Base-by-base conservation (phyloP, 1,140 invertebrate species). In the Nephotettix cincticeps region DNA sequence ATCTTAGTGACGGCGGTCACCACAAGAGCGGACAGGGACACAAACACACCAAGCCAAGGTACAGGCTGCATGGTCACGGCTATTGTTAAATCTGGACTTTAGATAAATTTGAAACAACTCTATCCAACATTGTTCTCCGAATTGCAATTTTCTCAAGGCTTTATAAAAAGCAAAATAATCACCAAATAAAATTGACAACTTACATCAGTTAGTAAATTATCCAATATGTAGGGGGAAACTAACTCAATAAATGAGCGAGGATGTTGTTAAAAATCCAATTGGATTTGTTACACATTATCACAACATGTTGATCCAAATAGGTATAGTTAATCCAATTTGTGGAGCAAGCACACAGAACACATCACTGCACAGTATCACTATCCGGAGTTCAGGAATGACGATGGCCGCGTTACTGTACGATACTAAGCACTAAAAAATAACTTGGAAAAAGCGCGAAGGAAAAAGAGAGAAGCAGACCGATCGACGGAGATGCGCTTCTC, bases 251-350 rank as follows among this genome's bases (percentile, higher is more conserved):
- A 61, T 27, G 56, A n/a, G n/a, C n/a, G n/a, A n/a, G n/a, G n/a
- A n/a, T n/a, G 56, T 6, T 21, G 25, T 25, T 28, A 28, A 27
- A 61, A 51, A 27, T 28, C 56, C 56, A 27, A 28, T 27, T 27
- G 56, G 25, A 61, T 27, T 61, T 28, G 4, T 11, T 6, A 23
- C 56, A 27, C 56, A 61, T 61, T 28, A 27, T 61, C 56, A 61
- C 56, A 25, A 61, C 56, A 61, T 61, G 25, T 9, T 28, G 56
- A 61, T 61, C 56, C 56, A 61, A 61, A 9, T 9, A 6, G 6
- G 47, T 54, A 11, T 61, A 61, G 56, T 27, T 61, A 61, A 61
- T 61, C 56, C 56, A 61, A 28, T 61, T n/a, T 21, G 56, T 61
- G 56, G 23, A 28, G 25, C 21, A 21, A 21, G 47, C 47, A 54